These are phyloP conservation scores for Synodontis membranacea DNA, from an alignment of 2,113 vertebrate species.

Conservation along the genomic window DNA sequence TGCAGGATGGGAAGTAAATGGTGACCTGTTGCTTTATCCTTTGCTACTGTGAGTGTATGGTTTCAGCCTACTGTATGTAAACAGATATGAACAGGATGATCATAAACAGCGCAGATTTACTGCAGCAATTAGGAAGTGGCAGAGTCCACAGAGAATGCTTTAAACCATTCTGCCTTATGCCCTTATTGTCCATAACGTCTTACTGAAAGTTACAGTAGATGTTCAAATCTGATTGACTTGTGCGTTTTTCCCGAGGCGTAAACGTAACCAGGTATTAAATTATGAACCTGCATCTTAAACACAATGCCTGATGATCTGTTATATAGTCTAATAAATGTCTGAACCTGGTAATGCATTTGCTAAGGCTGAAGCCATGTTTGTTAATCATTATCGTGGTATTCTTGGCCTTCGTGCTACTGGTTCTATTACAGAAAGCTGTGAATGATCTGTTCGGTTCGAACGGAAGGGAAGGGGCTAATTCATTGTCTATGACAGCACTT, in stretches of 20 bases:
- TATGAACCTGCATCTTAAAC: conserved; percentile 2
- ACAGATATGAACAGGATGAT: background rate
- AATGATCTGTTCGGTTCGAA: background rate
- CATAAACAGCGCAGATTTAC: background rate
- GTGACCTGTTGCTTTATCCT: background rate
- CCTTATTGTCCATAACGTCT: background rate
- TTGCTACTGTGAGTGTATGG: no score
- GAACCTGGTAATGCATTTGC: background rate
- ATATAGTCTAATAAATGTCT: background rate
- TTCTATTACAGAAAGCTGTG: background rate
- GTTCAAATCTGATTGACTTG: background rate
- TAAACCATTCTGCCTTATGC: background rate
- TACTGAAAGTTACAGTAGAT: background rate
- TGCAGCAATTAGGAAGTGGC: background rate
- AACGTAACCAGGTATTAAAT: background rate
- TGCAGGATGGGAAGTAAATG: background rate
- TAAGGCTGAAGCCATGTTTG: background rate
- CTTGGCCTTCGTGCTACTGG: background rate
- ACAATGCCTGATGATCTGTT: background rate
- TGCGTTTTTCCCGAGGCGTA: background rate
- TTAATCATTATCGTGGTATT: background rate
- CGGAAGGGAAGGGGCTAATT: background rate
- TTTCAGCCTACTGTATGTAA: background rate
- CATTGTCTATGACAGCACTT: background rate
- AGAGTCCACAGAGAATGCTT: conserved; percentile 9